Evolutionary conservation across 2,797 vertebrate genomes (phyloP).

Genomic region (Lindbergichthys nudifrons): DNA sequence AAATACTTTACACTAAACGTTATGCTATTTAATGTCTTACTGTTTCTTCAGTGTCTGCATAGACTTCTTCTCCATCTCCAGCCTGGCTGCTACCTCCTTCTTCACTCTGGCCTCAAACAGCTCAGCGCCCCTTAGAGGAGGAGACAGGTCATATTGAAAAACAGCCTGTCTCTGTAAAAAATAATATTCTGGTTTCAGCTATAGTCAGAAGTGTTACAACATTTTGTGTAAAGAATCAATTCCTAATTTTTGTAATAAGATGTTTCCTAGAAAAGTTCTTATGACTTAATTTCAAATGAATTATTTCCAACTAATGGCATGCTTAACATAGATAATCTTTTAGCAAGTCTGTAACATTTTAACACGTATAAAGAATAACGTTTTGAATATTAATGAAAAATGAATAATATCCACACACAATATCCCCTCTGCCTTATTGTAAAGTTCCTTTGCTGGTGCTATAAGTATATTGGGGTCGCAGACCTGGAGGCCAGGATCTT

Average conservation of each 20-base stretch:
- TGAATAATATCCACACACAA: background rate
- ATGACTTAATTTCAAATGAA: too few species aligned
- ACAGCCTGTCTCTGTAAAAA: too few species aligned
- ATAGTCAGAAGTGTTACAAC: background rate
- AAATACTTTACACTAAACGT: background rate
- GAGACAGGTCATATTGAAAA: too few species aligned
- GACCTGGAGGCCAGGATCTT: slow-evolving; percentile 85
- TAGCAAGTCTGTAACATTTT: background rate
- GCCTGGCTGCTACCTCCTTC: slow-evolving; percentile 75
- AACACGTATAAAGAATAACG: background rate
- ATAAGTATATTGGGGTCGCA: background rate
- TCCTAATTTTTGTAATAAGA: too few species aligned
- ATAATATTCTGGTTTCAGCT: background rate
- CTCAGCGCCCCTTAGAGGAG: slow-evolving; percentile 79
- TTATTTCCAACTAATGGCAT: too few species aligned
- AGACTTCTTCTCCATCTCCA: slow-evolving; percentile 84
- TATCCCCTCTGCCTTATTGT: background rate
- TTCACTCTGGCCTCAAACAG: slow-evolving; percentile 86
- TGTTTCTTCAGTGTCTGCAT: slow-evolving; percentile 81
- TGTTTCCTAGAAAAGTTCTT: too few species aligned
- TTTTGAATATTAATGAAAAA: background rate
- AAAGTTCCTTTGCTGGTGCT: background rate
- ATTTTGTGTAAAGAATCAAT: too few species aligned
- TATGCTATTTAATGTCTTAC: slow-evolving; percentile 62
- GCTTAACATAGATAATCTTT: background rate